phyloP scores from a whole-genome alignment of 2,113 vertebrate genomes.

The Tragelaphus strepsiceros region DNA sequence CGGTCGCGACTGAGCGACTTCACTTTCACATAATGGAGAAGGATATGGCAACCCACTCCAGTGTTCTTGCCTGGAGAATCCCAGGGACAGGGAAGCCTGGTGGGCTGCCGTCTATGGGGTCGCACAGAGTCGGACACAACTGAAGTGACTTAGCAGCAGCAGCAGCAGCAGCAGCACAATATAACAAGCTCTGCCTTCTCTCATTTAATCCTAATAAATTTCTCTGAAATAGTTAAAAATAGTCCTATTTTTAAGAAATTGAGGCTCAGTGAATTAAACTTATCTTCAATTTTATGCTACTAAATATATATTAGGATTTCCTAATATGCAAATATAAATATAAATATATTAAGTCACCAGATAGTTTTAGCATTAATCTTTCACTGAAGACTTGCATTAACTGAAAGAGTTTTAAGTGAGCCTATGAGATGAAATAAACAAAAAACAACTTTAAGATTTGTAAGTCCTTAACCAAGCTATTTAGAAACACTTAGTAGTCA shows the following conservation, averaged over 20 bases:
- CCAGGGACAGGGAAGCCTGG: too few relatives aligned
- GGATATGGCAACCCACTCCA: too few relatives aligned
- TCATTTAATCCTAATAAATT: conserved; percentile 13
- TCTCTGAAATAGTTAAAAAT: conserved; percentile 15
- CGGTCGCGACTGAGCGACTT: too few relatives aligned
- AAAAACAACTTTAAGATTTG: background rate
- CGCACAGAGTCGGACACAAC: too few relatives aligned
- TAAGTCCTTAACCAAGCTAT: background rate
- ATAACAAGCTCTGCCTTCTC: background rate
- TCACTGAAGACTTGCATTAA: background rate
- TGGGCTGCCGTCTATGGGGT: too few relatives aligned
- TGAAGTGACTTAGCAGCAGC: too few relatives aligned
- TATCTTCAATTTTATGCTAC: background rate
- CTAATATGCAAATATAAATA: background rate
- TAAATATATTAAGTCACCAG: background rate
- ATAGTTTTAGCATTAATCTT: background rate
- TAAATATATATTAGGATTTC: conserved; percentile 23
- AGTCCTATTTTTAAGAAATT: conserved; percentile 29
- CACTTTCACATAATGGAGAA: too few relatives aligned
- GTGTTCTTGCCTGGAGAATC: too few relatives aligned
- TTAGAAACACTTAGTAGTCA: background rate
- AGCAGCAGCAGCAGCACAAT: background rate
- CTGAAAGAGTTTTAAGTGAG: background rate
- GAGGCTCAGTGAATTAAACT: background rate
- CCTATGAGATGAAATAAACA: background rate